Evolutionary conservation across 2,797 vertebrate genomes (phyloP), one percentile per base, ranked within the genome.

Genomic region (Limnodromus scolopaceus): DNA sequence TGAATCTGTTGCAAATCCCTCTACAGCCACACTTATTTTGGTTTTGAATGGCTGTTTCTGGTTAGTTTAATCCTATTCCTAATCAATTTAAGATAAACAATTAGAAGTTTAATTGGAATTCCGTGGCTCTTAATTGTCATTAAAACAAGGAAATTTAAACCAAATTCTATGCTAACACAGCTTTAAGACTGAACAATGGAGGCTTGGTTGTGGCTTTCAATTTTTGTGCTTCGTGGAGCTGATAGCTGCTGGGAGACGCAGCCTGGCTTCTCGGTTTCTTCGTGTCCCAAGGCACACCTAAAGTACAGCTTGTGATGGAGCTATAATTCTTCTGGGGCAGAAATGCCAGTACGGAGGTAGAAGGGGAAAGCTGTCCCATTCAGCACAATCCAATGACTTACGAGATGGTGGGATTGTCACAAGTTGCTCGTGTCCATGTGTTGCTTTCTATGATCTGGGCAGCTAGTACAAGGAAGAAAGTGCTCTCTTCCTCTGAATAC

Each of bases 1-100:
- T 83, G 53, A 94, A 87, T 85, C 61, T 88, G n/a, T 68, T 92
- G 69, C 79, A 96, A 96, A 93, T 90, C 80, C 77, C 88, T 93
- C 70, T 81, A 72, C 39, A 82, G 80, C 70, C 54, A 72, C 70
- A 79, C 57, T 81, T 84, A 51, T 27, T 94, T 79, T 76, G 74
- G 48, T 92, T 96, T 84, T 77, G n/a, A 91, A 48, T 82, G 70
- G 17, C 63, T 92, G 66, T 92, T 95, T 92, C 74, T 93, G 19
- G 25, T 92, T 93, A 90, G n/a, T 72, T 84, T 93, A 82, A 82
- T 95, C 45, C 25, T 91, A 76, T 89, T 92, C 36, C 25, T 87
- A 78, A 90, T 91, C 66, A 89, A 84, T 94, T 84, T 82, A 89
- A 72, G 69, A 78, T 92, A 86, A 92, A 84, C 28, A 89, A 70